A percentile compares a stretch with the other conserved stretches of the same genome.
These are phyloP conservation scores for Etheostoma cragini DNA, from an alignment of 2,113 vertebrate species.

Conservation along the genomic window DNA sequence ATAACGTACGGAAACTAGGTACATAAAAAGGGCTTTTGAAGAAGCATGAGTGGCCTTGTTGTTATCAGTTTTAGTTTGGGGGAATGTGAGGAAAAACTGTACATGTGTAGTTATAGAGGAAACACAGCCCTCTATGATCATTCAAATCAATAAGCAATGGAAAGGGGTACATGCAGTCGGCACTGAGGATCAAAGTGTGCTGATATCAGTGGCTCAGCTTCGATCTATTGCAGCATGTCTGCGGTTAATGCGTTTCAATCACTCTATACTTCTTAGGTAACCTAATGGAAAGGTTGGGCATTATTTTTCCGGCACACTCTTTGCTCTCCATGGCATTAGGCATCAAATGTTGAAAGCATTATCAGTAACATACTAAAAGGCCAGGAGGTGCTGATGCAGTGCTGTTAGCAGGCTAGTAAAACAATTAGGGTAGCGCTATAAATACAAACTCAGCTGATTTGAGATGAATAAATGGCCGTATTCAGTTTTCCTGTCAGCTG, in stretches of 20 bases:
- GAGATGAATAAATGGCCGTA: constrained; percentile 63
- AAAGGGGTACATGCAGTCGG: constrained; percentile 38
- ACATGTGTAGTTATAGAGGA: background rate
- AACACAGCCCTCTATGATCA: constrained; percentile 18
- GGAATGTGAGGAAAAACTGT: constrained; percentile 1
- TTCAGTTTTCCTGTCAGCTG: constrained; percentile 63
- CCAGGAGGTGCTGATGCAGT: constrained; percentile 70
- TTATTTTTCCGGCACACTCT: constrained; percentile 39
- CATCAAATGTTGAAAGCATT: constrained; percentile 66
- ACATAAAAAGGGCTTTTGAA: background rate
- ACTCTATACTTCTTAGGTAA: constrained; percentile 61
- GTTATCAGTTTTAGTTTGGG: background rate
- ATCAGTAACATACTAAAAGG: constrained; percentile 72
- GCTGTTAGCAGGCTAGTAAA: constrained; percentile 70
- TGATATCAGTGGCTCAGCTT: constrained; percentile 40
- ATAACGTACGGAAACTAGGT: background rate
- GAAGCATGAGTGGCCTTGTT: background rate
- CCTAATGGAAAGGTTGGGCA: constrained; percentile 64
- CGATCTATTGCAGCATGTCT: constrained; percentile 55
- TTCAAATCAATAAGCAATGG: constrained; percentile 57
- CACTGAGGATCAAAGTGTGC: constrained; percentile 47
- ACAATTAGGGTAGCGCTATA: constrained; percentile 73
- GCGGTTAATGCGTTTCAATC: constrained; percentile 59
- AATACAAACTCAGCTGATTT: constrained; percentile 75
- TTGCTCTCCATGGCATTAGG: constrained; percentile 34